A percentile compares a stretch with the other conserved stretches of the same genome.
Evolutionary conservation across 1,140 invertebrate genomes (phyloP).

Genomic region (Saccostrea glomerata): DNA sequence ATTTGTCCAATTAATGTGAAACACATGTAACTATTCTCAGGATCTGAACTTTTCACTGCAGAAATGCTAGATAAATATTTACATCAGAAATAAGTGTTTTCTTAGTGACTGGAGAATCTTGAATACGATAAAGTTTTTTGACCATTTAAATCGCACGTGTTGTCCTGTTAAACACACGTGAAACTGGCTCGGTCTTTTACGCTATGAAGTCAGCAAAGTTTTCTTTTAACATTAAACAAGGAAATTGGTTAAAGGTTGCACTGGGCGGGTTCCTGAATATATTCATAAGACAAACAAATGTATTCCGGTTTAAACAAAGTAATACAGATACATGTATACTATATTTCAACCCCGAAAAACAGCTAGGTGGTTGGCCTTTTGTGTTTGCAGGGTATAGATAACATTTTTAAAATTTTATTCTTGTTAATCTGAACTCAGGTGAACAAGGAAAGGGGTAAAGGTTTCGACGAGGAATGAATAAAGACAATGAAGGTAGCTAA

Average conservation of each 20-base stretch:
- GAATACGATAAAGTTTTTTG: neutral
- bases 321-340: neutral
- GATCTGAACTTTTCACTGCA: neutral
- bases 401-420: neutral
- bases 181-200: neutral
- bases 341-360: neutral
- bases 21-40: neutral
- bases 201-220: neutral
- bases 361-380: neutral
- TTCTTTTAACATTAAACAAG: neutral
- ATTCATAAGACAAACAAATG: neutral
- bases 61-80: neutral
- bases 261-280: neutral
- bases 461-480: too few relatives aligned
- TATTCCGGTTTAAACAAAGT: neutral
- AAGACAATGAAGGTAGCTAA: too few relatives aligned
- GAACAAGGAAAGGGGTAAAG: too few relatives aligned
- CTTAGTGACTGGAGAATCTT: neutral
- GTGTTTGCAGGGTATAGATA: neutral
- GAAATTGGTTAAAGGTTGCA: neutral
- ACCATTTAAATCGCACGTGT: conserved; percentile 5
- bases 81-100: neutral
- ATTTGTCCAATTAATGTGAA: neutral
- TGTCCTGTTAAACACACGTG: neutral
- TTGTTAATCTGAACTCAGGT: neutral